These are phyloP conservation scores for Coelopa pilipes DNA, from an alignment of 2,888 invertebrate species.

Conservation along the genomic window DNA sequence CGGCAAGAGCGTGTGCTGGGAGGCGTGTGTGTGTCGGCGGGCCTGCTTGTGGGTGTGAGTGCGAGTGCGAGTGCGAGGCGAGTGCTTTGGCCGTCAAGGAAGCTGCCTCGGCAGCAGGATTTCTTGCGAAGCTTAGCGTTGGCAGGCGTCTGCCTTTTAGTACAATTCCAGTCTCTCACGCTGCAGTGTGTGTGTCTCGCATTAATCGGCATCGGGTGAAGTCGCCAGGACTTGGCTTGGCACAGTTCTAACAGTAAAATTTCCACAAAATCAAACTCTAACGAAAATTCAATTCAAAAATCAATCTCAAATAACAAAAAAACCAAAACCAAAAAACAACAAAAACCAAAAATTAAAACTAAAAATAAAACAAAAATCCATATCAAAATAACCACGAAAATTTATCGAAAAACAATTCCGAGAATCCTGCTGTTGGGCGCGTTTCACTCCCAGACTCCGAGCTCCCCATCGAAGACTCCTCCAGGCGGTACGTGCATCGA, in stretches of 20 bases:
- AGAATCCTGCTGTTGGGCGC: not conserved
- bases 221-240: slow-evolving; percentile 15
- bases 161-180: slow-evolving; percentile 62
- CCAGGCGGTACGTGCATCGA: slow-evolving; percentile 3
- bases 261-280: not conserved
- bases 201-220: slow-evolving; percentile 26
- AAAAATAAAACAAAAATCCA: too few relatives aligned
- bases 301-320: not conserved
- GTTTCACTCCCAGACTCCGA: too few relatives aligned
- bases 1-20: slow-evolving; percentile 8
- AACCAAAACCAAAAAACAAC: too few relatives aligned
- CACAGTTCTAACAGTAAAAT: not conserved
- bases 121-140: slow-evolving; percentile 40
- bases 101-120: slow-evolving; percentile 20
- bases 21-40: slow-evolving; percentile 24
- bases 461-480: too few relatives aligned
- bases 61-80: not conserved
- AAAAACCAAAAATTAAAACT: too few relatives aligned
- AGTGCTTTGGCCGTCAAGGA: slow-evolving; percentile 31
- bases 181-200: slow-evolving; percentile 58
- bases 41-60: not conserved
- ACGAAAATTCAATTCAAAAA: not conserved
- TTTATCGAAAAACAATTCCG: not conserved
- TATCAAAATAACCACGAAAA: too few relatives aligned
- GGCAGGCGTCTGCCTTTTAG: slow-evolving; percentile 56